Base-by-base conservation (phyloP, 37 sponge, comb jelly and placozoan species). In the Dysidea cf. avara region DNA sequence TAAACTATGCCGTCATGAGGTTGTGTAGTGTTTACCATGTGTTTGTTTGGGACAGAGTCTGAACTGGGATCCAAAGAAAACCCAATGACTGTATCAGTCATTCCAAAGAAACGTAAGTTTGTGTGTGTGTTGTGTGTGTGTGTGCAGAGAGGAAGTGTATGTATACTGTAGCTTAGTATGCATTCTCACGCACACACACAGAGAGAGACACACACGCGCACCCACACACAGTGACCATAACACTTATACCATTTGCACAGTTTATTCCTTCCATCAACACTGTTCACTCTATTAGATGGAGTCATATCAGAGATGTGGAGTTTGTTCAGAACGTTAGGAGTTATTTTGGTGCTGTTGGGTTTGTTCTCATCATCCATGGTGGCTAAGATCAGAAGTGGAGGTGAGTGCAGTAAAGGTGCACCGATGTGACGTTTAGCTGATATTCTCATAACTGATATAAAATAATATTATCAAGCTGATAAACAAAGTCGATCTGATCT, bases 241-340 rank as follows among this genome's bases (percentile, higher is more conserved):
- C n/a, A n/a, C n/a, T n/a, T n/a, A n/a, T n/a, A n/a, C n/a, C n/a
- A n/a, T n/a, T n/a, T n/a, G n/a, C n/a, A n/a, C n/a, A n/a, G n/a
- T n/a, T n/a, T n/a, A n/a, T n/a, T n/a, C n/a, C n/a, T n/a, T n/a
- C n/a, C n/a, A n/a, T n/a, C n/a, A n/a, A n/a, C n/a, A 37, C 9
- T 64, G 36, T 31, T 14, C 9, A 5, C 13, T 64, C 3, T 37
- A 34, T 39, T 43, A 9, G 57, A 37, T 48, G 79, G 69, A 24
- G 43, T 78, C 62, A 18, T 88, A 51, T 50, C 69, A 30, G 84
- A 88, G 83, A n/a, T 88, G 61, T 88, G 83, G 81, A 50, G 39
- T 31, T 29, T 84, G 9, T 68, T 71, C 0, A 50, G 80, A 18
- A 53, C 68, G 56, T n/a, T 78, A 40, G 61, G 79, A 3, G 28